These are phyloP conservation scores for Falcunculus frontatus DNA, from an alignment of 2,113 vertebrate species.

Conservation along the genomic window DNA sequence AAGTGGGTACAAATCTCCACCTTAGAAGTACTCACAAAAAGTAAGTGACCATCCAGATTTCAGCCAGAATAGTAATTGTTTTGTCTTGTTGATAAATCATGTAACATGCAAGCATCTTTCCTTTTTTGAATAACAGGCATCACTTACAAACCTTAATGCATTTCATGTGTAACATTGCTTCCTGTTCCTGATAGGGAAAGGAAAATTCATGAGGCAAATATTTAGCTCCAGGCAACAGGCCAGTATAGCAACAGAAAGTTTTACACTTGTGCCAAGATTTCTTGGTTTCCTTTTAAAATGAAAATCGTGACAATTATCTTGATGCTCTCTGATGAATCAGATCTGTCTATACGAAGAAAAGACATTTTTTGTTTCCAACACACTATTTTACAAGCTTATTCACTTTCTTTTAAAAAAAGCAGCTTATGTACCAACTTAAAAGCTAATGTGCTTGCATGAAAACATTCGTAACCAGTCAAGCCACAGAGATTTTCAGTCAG, in stretches of 20 bases:
- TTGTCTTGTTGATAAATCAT: background rate
- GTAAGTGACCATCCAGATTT: background rate
- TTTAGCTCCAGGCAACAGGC: slow-evolving; percentile 71
- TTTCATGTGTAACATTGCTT: slow-evolving; percentile 73
- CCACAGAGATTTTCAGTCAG: slow-evolving; percentile 59
- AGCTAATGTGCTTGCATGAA: slow-evolving; percentile 64
- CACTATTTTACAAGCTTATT: slow-evolving; percentile 73
- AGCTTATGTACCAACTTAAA: slow-evolving; percentile 70
- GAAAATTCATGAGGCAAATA: slow-evolving; percentile 75
- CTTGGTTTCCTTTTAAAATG: slow-evolving; percentile 76
- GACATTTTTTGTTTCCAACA: slow-evolving; percentile 56
- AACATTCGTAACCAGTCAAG: slow-evolving; percentile 72
- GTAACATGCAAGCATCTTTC: background rate
- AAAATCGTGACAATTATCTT: slow-evolving; percentile 82
- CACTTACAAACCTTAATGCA: slow-evolving; percentile 65
- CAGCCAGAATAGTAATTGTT: background rate
- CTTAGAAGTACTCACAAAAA: background rate
- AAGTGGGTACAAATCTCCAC: background rate
- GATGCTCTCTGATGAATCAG: slow-evolving; percentile 77
- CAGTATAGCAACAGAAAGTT: slow-evolving; percentile 76
- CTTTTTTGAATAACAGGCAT: slow-evolving; percentile 34
- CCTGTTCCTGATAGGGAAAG: slow-evolving; percentile 74
- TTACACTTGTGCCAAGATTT: slow-evolving; percentile 73
- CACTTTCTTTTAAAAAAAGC: slow-evolving; percentile 59
- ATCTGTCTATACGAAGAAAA: slow-evolving; percentile 69